Evolutionary conservation across 2,888 invertebrate species (phyloP), one percentile per base, ranked within the genome.

Genomic region (Ichneumoninae sp.): DNA sequence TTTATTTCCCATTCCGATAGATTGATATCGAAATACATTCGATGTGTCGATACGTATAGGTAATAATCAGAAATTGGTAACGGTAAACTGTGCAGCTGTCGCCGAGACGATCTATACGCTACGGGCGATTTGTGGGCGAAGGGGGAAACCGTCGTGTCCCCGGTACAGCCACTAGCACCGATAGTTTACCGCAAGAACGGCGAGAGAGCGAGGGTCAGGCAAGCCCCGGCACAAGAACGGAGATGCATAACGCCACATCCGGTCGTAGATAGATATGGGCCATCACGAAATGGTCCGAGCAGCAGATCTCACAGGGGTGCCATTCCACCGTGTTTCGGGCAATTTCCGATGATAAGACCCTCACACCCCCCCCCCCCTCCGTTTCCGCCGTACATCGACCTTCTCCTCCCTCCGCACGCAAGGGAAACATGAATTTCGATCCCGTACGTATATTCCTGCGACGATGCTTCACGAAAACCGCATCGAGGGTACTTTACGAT

Each of bases 331-430:
- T 76, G 83, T 83, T 85, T 68, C 80, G 80, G 83, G 76, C 85
- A 83, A 85, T 85, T 85, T 85, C 85, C 85, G 85, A 83, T 83
- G 85, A 85, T 85, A 85, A 85, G 79, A 85, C 52, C 7, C 76
- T 26, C 10, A 19, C 13, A 22, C 22, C 22, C 10, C 3, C 26
- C 57, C 22, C 22, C 22, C 3, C 0, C 57, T 26, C 3, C 44
- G 1, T 44, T 40, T 33, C 33, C 7, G 40, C 16, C 44, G 16
- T 44, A 44, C 44, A 44, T 44, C 44, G 4, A 4, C 10, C 16
- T 22, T 57, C 54, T 26, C 8, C 26, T 22, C 26, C 69, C 66
- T 50, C 80, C 30, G 44, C 36, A 44, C 69, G 66, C 73, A 33
- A 40, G 54, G 44, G 52, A 74, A 74, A 81, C 54, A 81, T 66